Evolutionary conservation across 2,113 vertebrate genomes (phyloP), one percentile per base, ranked within the genome.

Genomic region (Oreotragus oreotragus): DNA sequence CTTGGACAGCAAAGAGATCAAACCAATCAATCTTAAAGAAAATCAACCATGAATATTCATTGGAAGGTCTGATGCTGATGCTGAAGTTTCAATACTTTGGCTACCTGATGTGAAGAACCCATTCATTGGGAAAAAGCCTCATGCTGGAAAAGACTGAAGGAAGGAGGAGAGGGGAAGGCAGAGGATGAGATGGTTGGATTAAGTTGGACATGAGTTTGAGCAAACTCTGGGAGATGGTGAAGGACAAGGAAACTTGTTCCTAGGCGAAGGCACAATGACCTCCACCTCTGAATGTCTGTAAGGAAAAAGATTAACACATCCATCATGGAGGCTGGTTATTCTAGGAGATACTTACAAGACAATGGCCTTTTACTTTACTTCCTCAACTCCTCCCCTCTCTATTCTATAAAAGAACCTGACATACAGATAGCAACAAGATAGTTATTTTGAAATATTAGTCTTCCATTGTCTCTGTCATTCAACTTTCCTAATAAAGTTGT

Each of bases 91-190:
- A 66, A 36, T 36, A 66, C n/a, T 66, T 66, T 36, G 8, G n/a
- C n/a, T n/a, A 36, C n/a, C 33, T 66, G 64, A 66, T 11, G 8
- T 66, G n/a, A 66, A 21, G 64, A 36, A n/a, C 64, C 1, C n/a
- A 66, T 19, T 66, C 17, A 66, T 1, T 36, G 64, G n/a, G n/a
- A 66, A 66, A 66, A 17, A 36, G 17, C n/a, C 64, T 66, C 64
- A 66, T 66, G 33, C 64, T 66, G n/a, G 64, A 36, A 36, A 66
- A 66, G n/a, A 36, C 2, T 66, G 64, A 66, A 36, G n/a, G n/a
- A 36, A 66, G n/a, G 8, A 17, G 33, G 28, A n/a, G 17, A 21
- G 0, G 4, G 64, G 8, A 21, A 19, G 33, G 4, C 2, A 0
- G 64, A 66, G 33, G 33, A 66, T 66, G 16, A 66, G 64, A 36